Percentiles rank a stretch among this genome's conserved stretches.
Conservation (phyloP, 2,888 invertebrate genomes). For the Diadegma fenestrale region DNA sequence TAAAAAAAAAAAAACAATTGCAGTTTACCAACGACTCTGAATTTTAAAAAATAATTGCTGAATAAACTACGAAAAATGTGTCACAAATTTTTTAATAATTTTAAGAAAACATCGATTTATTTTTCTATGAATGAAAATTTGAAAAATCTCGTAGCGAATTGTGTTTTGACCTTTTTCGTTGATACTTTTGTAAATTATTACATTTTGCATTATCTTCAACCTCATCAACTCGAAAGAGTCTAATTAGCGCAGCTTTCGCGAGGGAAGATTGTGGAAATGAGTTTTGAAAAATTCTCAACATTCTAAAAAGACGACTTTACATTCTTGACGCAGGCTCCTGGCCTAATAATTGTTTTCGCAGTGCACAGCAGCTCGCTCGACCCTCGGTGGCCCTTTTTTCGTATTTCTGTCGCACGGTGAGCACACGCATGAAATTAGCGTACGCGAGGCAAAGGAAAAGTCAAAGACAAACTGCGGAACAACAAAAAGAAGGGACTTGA, state of each 20-base stretch:
- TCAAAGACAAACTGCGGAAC: not conserved
- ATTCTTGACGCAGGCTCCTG: conserved; percentile 39
- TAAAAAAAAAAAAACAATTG: not conserved
- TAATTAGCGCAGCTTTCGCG: conserved; percentile 8
- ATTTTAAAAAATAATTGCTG: not conserved
- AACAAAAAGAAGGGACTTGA: conserved; percentile 24
- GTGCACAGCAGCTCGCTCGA: conserved; percentile 64
- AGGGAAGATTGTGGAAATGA: conserved; percentile 14
- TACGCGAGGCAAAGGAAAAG: conserved; percentile 27
- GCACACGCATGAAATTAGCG: conserved; percentile 50
- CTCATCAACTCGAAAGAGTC: conserved; percentile 10
- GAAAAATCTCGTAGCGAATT: not conserved
- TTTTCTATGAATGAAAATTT: not conserved
- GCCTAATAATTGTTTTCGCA: conserved; percentile 62
- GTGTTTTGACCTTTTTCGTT: not conserved
- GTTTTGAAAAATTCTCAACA: not conserved
- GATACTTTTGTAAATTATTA: not conserved
- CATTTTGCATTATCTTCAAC: not conserved
- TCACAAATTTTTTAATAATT: not conserved
- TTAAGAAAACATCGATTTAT: not conserved
- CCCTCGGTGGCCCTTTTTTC: conserved; percentile 67
- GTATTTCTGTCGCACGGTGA: conserved; percentile 41
- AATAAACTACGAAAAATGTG: not conserved
- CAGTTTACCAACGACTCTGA: not conserved
- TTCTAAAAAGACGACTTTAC: conserved; percentile 21